These are phyloP conservation scores for Lithophane semibrunnea DNA, from an alignment of 2,888 invertebrate genomes.

Conservation along the genomic window DNA sequence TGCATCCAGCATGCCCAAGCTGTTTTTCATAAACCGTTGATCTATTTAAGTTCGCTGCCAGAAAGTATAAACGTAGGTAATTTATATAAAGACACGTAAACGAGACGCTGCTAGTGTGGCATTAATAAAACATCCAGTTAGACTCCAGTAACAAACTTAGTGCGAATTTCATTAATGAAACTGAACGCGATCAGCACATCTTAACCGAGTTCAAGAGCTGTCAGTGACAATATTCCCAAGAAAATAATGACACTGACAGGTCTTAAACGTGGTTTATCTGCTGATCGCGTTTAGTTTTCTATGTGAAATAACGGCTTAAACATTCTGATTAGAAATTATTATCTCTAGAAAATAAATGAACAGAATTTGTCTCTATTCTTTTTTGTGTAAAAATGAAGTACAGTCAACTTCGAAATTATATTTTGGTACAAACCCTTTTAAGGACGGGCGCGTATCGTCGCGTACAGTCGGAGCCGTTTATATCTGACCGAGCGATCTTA, in stretches of 20 bases:
- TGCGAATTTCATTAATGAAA: too few species aligned
- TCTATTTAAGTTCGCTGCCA: neutral
- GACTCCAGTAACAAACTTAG: neutral
- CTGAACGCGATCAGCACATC: too few species aligned
- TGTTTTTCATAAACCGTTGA: neutral
- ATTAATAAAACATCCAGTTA: neutral
- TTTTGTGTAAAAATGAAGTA: slow-evolving; percentile 70
- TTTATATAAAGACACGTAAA: too few species aligned
- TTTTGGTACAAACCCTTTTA: slow-evolving; percentile 73
- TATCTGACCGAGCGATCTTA: slow-evolving; percentile 23
- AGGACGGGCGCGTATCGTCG: slow-evolving; percentile 66
- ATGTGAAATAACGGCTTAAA: neutral
- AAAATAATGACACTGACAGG: too few species aligned
- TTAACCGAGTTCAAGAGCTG: too few species aligned
- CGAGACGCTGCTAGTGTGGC: too few species aligned
- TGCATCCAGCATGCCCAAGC: neutral
- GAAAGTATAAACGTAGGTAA: too few species aligned
- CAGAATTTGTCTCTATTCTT: slow-evolving; percentile 44
- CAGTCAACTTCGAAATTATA: slow-evolving; percentile 75
- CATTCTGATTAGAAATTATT: neutral
- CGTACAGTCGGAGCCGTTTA: slow-evolving; percentile 53
- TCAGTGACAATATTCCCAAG: too few species aligned
- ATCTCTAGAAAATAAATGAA: neutral
- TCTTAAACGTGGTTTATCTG: too few species aligned
- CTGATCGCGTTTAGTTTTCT: too few species aligned